Evolutionary conservation across 64 coral and sea anemone genomes (phyloP).

Genomic region (Dendrophyllia cribrosa): DNA sequence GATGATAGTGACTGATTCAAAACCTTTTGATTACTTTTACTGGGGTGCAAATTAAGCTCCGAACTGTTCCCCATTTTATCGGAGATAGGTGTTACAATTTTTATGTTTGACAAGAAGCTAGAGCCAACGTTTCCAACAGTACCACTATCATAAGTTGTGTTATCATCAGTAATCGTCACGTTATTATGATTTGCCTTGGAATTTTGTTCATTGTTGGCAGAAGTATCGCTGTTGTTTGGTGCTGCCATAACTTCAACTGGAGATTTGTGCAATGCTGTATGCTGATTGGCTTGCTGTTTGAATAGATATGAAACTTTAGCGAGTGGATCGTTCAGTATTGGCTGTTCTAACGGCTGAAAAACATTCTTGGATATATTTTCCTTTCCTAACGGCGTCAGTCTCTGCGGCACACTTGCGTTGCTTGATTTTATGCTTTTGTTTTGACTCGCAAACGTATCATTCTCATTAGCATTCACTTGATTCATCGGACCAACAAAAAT

Average conservation of each 20-base stretch:
- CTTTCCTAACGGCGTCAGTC: neutral
- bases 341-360: neutral
- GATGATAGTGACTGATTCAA: neutral
- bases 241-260: neutral
- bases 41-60: neutral
- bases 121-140: neutral
- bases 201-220: neutral
- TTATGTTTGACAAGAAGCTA: neutral
- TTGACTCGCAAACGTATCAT: neutral
- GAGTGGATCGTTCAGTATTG: constrained; percentile 1
- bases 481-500: neutral
- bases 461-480: neutral
- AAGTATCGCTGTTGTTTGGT: neutral
- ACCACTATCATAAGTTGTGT: neutral
- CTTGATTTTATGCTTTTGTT: neutral
- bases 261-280: neutral
- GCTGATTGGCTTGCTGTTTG: neutral
- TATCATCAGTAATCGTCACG: neutral
- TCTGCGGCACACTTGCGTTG: neutral
- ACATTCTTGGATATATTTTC: neutral
- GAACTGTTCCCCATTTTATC: neutral
- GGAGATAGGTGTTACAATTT: neutral
- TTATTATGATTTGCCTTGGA: neutral
- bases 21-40: neutral
- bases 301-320: constrained; percentile 26